These are phyloP conservation scores for Barbus barbus DNA, from an alignment of 2,113 vertebrate species.

Conservation along the genomic window DNA sequence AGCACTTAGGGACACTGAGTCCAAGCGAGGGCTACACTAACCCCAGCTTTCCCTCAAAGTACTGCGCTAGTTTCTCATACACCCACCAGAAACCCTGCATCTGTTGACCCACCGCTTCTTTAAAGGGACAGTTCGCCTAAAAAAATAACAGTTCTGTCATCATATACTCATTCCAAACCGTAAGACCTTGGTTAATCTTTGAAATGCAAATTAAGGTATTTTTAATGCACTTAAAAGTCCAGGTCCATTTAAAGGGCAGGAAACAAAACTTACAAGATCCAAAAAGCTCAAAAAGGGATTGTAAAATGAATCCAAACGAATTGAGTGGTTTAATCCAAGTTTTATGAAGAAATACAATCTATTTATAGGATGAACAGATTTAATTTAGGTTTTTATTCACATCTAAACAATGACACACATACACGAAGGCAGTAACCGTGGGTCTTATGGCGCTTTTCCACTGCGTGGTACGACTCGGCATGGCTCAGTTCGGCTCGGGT, in stretches of 20 bases:
- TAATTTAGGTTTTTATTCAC: too few relatives aligned
- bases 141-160: not conserved
- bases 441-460: too few relatives aligned
- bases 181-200: not conserved
- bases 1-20: conserved; percentile 34
- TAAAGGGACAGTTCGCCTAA: not conserved
- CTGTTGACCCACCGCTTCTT: not conserved
- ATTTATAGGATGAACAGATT: not conserved
- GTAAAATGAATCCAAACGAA: not conserved
- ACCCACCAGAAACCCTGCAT: not conserved
- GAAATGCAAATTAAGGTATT: not conserved
- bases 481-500: too few relatives aligned
- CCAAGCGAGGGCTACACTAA: conserved; percentile 24
- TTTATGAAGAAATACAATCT: not conserved
- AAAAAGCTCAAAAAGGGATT: not conserved
- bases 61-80: not conserved
- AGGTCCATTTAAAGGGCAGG: too few relatives aligned
- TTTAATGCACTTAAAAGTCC: not conserved
- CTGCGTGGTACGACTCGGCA: too few relatives aligned
- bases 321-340: not conserved
- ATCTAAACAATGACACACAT: too few relatives aligned
- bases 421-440: too few relatives aligned
- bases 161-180: not conserved
- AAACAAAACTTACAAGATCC: too few relatives aligned
- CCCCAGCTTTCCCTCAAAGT: not conserved